These are phyloP conservation scores for Esox lucius DNA, from an alignment of 2,797 vertebrate species.

Conservation along the genomic window DNA sequence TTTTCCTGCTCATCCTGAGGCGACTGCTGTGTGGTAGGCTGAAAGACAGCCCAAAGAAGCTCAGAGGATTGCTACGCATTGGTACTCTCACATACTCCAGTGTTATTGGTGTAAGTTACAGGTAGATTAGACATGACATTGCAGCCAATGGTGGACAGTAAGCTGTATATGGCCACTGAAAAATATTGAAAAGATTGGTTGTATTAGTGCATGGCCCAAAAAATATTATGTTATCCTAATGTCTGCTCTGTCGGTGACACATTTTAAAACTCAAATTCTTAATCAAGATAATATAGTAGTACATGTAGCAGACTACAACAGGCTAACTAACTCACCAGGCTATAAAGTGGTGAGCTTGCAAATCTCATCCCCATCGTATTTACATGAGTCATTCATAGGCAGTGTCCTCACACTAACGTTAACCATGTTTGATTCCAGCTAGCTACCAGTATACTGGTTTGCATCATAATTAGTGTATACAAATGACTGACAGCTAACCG, in stretches of 20 bases:
- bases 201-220: background rate
- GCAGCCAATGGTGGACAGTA: background rate
- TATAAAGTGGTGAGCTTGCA: background rate
- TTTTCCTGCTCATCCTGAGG: constrained; percentile 99
- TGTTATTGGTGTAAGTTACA: background rate
- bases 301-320: background rate
- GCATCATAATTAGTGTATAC: background rate
- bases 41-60: constrained; percentile 25
- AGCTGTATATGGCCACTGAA: background rate
- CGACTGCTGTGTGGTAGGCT: constrained; percentile 96
- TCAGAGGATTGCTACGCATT: constrained; percentile 12
- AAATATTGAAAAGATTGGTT: background rate
- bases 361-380: too few species aligned
- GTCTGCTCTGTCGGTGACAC: background rate
- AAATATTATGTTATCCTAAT: background rate
- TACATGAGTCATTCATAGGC: background rate
- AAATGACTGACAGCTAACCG: background rate
- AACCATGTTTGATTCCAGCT: background rate
- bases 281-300: background rate
- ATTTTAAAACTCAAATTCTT: background rate
- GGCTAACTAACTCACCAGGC: background rate
- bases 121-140: background rate
- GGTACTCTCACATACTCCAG: background rate
- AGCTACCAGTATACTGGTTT: background rate
- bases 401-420: background rate